phyloP scores from a whole-genome alignment of 2,113 vertebrate species.

The Dromas ardeola region DNA sequence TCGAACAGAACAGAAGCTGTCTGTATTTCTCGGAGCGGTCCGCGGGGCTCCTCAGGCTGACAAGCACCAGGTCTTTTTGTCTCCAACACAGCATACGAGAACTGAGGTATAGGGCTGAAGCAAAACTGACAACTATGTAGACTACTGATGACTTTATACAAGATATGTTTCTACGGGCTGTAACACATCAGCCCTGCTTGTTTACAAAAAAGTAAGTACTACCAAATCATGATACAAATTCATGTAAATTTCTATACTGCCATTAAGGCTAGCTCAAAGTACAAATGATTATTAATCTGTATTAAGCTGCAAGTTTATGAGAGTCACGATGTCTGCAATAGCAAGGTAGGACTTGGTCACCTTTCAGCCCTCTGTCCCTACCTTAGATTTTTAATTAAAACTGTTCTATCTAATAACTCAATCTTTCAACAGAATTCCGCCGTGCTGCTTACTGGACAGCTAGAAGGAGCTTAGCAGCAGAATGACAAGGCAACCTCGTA shows the following conservation, averaged over 20 bases:
- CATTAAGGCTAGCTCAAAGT: background rate
- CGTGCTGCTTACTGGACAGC: background rate
- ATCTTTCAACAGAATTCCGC: background rate
- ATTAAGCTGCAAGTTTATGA: background rate
- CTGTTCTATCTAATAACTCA: background rate
- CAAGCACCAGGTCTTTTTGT: background rate
- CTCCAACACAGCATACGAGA: background rate
- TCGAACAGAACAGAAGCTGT: background rate
- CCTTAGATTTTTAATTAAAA: conserved; percentile 2
- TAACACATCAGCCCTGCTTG: background rate
- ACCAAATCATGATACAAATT: background rate
- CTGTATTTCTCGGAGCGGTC: background rate
- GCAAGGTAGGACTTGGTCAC: background rate
- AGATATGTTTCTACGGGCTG: background rate
- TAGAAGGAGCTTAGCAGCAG: background rate
- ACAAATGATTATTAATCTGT: background rate
- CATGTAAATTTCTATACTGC: background rate
- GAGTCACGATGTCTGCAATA: background rate
- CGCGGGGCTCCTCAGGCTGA: background rate
- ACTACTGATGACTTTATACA: background rate
- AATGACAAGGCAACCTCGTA: background rate
- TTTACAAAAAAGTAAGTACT: background rate
- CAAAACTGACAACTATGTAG: background rate
- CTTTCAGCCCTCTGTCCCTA: background rate
- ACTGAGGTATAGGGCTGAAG: background rate